These are phyloP conservation scores for Leptonema lineaticorne DNA, from an alignment of 1,140 invertebrate genomes.

Conservation along the genomic window DNA sequence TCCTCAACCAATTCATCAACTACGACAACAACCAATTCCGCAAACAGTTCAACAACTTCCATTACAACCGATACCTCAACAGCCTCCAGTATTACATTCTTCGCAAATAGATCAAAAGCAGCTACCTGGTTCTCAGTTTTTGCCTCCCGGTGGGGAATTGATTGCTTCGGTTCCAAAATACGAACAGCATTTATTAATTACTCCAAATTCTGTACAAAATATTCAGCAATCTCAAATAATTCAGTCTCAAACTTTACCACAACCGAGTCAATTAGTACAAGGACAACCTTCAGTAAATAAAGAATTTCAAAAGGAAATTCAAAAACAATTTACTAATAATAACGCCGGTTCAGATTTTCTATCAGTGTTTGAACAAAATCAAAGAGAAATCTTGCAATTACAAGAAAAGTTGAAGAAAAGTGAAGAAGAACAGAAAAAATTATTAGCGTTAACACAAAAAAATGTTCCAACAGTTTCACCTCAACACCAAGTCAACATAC, in stretches of 20 bases:
- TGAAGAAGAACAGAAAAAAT: slow-evolving; percentile 36
- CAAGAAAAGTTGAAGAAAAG: slow-evolving; percentile 38
- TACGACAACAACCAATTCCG: slow-evolving; percentile 46
- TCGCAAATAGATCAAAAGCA: slow-evolving; percentile 50
- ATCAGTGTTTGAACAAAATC: slow-evolving; percentile 39
- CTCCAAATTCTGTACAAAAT: slow-evolving; percentile 47
- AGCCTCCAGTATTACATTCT: slow-evolving; percentile 38
- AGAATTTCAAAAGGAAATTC: slow-evolving; percentile 34
- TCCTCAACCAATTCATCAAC: slow-evolving; percentile 46
- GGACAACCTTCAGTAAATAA: slow-evolving; percentile 26
- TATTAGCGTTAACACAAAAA: slow-evolving; percentile 31
- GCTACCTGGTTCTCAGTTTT: slow-evolving; percentile 48
- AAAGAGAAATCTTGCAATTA: slow-evolving; percentile 37
- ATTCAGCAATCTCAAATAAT: slow-evolving; percentile 48
- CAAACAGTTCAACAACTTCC: slow-evolving; percentile 42
- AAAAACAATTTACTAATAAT: slow-evolving; percentile 43
- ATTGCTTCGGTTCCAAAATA: slow-evolving; percentile 73
- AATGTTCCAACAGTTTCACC: not conserved
- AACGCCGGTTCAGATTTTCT: slow-evolving; percentile 26
- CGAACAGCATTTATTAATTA: slow-evolving; percentile 70
- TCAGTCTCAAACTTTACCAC: slow-evolving; percentile 46
- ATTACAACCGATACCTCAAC: slow-evolving; percentile 49
- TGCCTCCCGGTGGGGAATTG: slow-evolving; percentile 65
- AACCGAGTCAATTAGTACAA: slow-evolving; percentile 32
- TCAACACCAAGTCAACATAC: slow-evolving; percentile 12